Conservation (phyloP, 64 coral and sea anemone species). For the Platygyra sinensis region DNA sequence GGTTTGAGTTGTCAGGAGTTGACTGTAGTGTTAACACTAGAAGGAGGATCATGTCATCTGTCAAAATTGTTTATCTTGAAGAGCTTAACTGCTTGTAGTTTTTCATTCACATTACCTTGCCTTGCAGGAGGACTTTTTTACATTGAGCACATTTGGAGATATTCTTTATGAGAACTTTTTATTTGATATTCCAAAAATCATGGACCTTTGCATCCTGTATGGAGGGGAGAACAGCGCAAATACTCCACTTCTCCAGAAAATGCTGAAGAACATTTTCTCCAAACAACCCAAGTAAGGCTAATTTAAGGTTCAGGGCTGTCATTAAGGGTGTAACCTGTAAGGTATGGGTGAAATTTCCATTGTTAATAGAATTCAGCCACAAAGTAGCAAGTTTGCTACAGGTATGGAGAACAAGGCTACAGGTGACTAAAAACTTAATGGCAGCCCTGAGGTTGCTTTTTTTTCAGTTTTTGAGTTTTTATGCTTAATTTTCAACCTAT, state of each 20-base stretch:
- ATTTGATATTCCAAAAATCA: conserved; percentile 95
- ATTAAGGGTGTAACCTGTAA: too few relatives aligned
- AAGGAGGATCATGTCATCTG: too few relatives aligned
- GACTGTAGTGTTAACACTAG: too few relatives aligned
- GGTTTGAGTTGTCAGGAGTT: too few relatives aligned
- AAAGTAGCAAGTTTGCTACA: too few relatives aligned
- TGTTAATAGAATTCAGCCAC: too few relatives aligned
- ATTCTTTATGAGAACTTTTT: conserved; percentile 94
- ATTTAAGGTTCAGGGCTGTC: not conserved
- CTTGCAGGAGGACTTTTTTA: conserved; percentile 84
- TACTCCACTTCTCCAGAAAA: conserved; percentile 69
- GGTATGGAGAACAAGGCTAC: too few relatives aligned
- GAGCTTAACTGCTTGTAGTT: not conserved
- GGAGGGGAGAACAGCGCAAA: conserved; percentile 62
- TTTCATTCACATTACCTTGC: not conserved
- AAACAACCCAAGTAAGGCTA: conserved; percentile 92
- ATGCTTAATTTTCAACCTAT: too few relatives aligned
- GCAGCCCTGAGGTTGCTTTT: too few relatives aligned
- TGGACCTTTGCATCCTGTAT: conserved; percentile 93
- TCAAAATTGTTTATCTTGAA: not conserved
- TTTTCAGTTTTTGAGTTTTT: too few relatives aligned
- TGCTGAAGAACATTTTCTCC: conserved; percentile 92
- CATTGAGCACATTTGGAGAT: conserved; percentile 82
- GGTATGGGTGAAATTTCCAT: too few relatives aligned
- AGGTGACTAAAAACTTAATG: too few relatives aligned